Evolutionary conservation across 2,888 invertebrate genomes (phyloP).

Genomic region (Athrips mouffetella): DNA sequence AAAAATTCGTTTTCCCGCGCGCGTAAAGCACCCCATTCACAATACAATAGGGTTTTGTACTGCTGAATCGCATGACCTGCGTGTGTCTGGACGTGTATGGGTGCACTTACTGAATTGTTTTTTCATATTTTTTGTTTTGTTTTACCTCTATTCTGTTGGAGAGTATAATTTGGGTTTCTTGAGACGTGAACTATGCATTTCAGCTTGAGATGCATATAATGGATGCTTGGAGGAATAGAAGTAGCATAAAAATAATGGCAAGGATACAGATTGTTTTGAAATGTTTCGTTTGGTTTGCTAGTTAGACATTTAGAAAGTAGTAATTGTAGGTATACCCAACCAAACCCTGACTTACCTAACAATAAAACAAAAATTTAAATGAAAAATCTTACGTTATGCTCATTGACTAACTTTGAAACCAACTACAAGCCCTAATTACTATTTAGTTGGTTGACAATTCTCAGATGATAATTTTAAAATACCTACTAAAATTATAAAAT

Average conservation of each 20-base stretch:
- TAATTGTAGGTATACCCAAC: not conserved
- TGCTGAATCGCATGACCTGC: conserved; percentile 50
- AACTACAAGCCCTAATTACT: too few species aligned
- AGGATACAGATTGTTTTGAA: conserved; percentile 9
- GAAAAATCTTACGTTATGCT: not conserved
- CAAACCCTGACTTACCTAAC: not conserved
- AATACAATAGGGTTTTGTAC: conserved; percentile 65
- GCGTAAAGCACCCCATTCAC: conserved; percentile 70
- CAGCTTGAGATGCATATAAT: conserved; percentile 10
- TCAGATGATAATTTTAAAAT: not conserved
- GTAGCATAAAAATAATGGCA: conserved; percentile 11
- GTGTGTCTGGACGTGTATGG: conserved; percentile 58
- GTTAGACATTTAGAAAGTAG: not conserved
- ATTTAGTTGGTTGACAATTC: too few species aligned
- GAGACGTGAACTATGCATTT: conserved; percentile 28
- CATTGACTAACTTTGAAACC: too few species aligned
- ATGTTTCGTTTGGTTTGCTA: not conserved
- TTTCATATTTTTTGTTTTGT: conserved; percentile 58
- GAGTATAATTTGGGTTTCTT: conserved; percentile 42
- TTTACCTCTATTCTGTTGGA: conserved; percentile 42
- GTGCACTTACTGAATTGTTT: conserved; percentile 73
- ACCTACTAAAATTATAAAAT: not conserved
- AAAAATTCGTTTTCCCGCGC: conserved; percentile 64
- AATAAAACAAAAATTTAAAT: not conserved
- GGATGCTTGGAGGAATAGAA: not conserved